These are phyloP conservation scores for Leiothrix lutea DNA, from an alignment of 2,113 vertebrate genomes.

Conservation along the genomic window DNA sequence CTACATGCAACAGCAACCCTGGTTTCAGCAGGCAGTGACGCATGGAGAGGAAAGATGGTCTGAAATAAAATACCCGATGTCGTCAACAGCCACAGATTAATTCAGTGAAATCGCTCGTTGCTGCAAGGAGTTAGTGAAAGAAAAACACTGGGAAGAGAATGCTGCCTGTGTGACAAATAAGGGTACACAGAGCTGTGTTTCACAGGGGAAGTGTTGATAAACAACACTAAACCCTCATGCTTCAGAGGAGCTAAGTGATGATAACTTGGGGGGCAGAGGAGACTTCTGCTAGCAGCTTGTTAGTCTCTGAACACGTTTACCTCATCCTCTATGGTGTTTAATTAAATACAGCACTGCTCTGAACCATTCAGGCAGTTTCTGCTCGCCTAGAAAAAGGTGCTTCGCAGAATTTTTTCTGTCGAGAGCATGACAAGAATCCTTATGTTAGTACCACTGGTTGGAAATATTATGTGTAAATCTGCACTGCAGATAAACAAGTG, in stretches of 20 bases:
- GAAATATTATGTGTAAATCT: neutral
- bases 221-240: neutral
- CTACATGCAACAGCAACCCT: neutral
- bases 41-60: neutral
- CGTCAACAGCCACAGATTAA: conserved; percentile 12
- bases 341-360: neutral
- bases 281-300: neutral
- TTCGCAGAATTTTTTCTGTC: neutral
- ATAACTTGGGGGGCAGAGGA: neutral
- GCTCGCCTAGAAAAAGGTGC: neutral
- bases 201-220: conserved; percentile 6
- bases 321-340: neutral
- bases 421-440: neutral
- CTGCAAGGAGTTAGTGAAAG: neutral
- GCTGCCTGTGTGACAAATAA: neutral
- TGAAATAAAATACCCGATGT: neutral
- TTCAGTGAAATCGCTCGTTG: neutral
- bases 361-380: neutral
- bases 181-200: neutral
- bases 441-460: neutral
- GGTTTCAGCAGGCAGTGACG: neutral
- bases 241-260: neutral
- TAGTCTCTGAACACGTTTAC: neutral
- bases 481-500: neutral
- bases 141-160: conserved; percentile 13